Evolutionary conservation across 2,888 invertebrate genomes (phyloP).

Genomic region (Coremacera marginata): DNA sequence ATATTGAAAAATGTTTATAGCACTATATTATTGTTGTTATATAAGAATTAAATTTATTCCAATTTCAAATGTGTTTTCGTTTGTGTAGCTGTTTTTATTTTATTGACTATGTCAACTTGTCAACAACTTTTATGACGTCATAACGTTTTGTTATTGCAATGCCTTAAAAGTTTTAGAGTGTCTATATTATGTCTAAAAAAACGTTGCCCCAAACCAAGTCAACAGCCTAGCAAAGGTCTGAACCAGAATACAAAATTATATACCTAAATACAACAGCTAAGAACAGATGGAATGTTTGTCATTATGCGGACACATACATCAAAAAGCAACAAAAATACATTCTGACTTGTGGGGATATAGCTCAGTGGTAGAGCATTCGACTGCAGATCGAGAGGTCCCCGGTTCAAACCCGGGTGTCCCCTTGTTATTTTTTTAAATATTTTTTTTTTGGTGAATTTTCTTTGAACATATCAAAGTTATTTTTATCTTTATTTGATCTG

Average conservation of each 20-base stretch:
- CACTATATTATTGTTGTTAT: too few species aligned
- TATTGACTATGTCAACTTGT: too few species aligned
- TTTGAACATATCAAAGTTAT: too few species aligned
- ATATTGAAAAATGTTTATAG: too few species aligned
- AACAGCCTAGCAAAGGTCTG: not conserved
- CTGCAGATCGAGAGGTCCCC: constrained; percentile 65
- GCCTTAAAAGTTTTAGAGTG: too few species aligned
- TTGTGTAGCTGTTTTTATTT: too few species aligned
- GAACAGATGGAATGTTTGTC: not conserved
- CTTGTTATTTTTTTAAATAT: constrained; percentile 38
- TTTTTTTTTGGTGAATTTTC: not conserved
- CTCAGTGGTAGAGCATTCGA: constrained; percentile 65
- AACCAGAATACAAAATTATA: not conserved
- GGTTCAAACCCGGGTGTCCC: constrained; percentile 59
- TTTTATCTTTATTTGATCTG: too few species aligned
- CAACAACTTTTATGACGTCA: too few species aligned
- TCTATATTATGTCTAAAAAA: too few species aligned
- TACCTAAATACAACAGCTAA: not conserved
- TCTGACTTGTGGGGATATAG: constrained; percentile 57
- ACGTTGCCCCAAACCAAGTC: not conserved
- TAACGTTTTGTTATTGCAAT: too few species aligned
- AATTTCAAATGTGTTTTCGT: too few species aligned
- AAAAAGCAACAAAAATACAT: not conserved
- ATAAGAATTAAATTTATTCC: too few species aligned
- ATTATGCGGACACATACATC: not conserved